Evolutionary conservation across 2,113 vertebrate genomes (phyloP).

Genomic region (Phrynosoma platyrhinos): DNA sequence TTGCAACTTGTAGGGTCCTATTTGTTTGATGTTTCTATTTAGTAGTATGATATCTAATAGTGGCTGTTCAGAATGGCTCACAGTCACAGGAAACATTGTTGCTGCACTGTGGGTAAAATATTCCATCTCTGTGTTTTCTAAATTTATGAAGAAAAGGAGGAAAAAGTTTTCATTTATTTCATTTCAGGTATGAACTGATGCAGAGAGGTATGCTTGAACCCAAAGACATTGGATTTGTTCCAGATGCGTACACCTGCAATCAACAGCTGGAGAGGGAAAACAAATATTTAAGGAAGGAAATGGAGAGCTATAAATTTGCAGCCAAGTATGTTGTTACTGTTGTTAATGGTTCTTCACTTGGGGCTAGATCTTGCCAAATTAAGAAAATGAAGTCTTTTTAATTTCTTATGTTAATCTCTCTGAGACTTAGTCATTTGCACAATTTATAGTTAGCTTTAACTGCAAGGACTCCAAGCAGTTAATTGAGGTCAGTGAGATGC

Average conservation of each 20-base stretch:
- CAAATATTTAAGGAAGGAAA: constrained; percentile 77
- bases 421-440: not conserved
- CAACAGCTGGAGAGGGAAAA: constrained; percentile 83
- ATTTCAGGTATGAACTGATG: constrained; percentile 81
- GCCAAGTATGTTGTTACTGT: constrained; percentile 72
- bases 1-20: not conserved
- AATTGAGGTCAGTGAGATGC: not conserved
- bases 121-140: not conserved
- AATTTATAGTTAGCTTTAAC: not conserved
- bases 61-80: not conserved
- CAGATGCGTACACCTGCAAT: constrained; percentile 80
- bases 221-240: constrained; percentile 69
- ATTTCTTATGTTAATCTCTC: not conserved
- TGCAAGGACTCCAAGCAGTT: not conserved
- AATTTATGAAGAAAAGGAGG: not conserved
- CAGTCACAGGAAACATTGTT: not conserved
- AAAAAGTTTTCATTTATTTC: constrained; percentile 24
- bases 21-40: not conserved
- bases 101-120: not conserved
- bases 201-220: constrained; percentile 79
- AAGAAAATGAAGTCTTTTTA: not conserved
- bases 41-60: not conserved
- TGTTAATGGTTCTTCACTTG: constrained; percentile 13
- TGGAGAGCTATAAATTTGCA: constrained; percentile 78
- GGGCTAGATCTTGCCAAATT: constrained; percentile 5